Base-by-base conservation (phyloP, 2,888 invertebrate species). In the Tanytarsus gracilentus region DNA sequence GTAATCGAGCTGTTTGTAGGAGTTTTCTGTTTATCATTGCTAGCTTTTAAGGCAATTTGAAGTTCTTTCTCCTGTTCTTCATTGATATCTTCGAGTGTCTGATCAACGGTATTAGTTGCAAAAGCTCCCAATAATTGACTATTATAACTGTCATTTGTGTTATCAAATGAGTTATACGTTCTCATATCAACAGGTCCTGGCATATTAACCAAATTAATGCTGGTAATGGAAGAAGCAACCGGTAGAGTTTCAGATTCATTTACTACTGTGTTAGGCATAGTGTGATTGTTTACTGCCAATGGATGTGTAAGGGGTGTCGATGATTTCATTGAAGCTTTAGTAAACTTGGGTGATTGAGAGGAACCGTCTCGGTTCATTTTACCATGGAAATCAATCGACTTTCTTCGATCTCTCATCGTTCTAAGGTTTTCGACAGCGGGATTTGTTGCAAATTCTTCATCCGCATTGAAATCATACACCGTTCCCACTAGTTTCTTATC, bases 131-230 rank as follows among this genome's bases (percentile, higher is more conserved):
- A 67, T 49, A 87, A 70, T 68, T 86, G 81, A 67, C 79, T 80
- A 61, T 79, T 78, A 64, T 80, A 83, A 0, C 80, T 77, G 63
- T 83, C 83, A 63, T 78, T 79, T 60, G 76, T 70, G 16, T 76
- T 74, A 62, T 74, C 72, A 25, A 69, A 70, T 18, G 81, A 77
- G 68, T 83, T 87, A 69, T 91, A 91, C 0, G 90, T 90, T 59
- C 91, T 81, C 91, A 91, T 91, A 70, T 91, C 90, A 0, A 91
- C 91, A 0, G 91, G 91, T 1, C 89, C 91, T 0, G 91, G 90
- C 63, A 91, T 71, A 16, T 58, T 58, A 55, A 90, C 80, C 0
- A 88, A 85, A 64, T 82, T 78, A 6, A 86, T 85, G 79, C 63
- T 77, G 73, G 49, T 71, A 68, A 65, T 78, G 79, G 1, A 70